Evolutionary conservation across 2,888 invertebrate genomes (phyloP).

Genomic region (Patella pellucida): DNA sequence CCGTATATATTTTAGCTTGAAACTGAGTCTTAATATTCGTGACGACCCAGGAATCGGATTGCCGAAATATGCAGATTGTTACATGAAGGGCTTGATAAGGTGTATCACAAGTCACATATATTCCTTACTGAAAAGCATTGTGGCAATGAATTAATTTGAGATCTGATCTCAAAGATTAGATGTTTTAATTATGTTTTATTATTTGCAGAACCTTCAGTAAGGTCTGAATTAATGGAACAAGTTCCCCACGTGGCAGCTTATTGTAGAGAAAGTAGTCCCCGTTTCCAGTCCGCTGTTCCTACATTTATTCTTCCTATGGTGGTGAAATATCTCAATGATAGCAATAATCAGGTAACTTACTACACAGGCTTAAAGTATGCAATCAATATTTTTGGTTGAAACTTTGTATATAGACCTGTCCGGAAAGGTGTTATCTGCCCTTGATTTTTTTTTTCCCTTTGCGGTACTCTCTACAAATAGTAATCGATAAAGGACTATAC

Average conservation of each 20-base stretch:
- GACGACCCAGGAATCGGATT: too few relatives aligned
- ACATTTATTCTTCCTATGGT: slow-evolving; percentile 78
- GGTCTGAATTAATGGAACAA: slow-evolving; percentile 79
- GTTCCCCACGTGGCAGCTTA: slow-evolving; percentile 78
- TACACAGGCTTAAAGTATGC: too few relatives aligned
- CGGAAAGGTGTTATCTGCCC: not conserved
- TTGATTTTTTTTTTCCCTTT: not conserved
- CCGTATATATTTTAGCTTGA: too few relatives aligned
- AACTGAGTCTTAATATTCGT: too few relatives aligned
- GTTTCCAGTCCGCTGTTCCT: slow-evolving; percentile 74
- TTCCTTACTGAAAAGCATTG: too few relatives aligned
- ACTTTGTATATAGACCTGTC: too few relatives aligned
- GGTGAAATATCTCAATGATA: slow-evolving; percentile 76
- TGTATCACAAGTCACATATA: too few relatives aligned
- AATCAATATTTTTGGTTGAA: too few relatives aligned
- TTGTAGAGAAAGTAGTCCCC: slow-evolving; percentile 74
- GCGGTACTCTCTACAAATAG: not conserved
- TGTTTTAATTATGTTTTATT: slow-evolving; percentile 17
- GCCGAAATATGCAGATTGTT: too few relatives aligned
- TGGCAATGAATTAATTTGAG: too few relatives aligned
- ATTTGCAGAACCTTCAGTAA: slow-evolving; percentile 76
- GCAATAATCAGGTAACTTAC: slow-evolving; percentile 75
- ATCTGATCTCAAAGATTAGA: not conserved
- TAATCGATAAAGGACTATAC: not conserved
- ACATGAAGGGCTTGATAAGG: too few relatives aligned